These are phyloP conservation scores for Rhingia campestris DNA, from an alignment of 2,888 invertebrate species.

Conservation along the genomic window DNA sequence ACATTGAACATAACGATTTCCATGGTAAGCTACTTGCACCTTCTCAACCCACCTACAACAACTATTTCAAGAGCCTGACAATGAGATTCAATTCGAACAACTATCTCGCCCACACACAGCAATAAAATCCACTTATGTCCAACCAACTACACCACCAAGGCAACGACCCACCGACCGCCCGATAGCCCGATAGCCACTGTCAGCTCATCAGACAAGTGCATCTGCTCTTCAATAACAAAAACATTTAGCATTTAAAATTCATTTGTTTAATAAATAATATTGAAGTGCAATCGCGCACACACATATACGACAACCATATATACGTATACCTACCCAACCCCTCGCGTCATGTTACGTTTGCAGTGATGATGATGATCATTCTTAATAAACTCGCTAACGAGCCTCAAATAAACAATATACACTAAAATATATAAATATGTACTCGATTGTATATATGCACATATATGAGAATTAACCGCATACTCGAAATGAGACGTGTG, in stretches of 20 bases:
- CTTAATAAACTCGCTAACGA: constrained; percentile 72
- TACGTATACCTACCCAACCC: neutral
- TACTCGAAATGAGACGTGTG: constrained; percentile 37
- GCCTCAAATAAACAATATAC: constrained; percentile 48
- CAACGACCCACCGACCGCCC: neutral
- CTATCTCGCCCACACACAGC: constrained; percentile 24
- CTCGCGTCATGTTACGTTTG: no score
- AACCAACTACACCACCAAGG: neutral
- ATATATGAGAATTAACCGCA: constrained; percentile 31
- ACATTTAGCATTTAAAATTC: constrained; percentile 63
- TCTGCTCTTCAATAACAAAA: constrained; percentile 68
- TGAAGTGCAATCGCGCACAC: constrained; percentile 56
- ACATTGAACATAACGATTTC: constrained; percentile 35
- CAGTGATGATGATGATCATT: constrained; percentile 40
- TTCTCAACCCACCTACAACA: constrained; percentile 40
- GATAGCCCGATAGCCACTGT: constrained; percentile 30
- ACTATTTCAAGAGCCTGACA: constrained; percentile 52
- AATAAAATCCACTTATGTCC: constrained; percentile 48
- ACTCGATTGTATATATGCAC: neutral
- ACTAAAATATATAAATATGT: constrained; percentile 18
- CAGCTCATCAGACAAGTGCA: constrained; percentile 67
- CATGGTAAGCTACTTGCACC: constrained; percentile 52
- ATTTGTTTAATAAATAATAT: constrained; percentile 71
- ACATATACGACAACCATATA: constrained; percentile 8
- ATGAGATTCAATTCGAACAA: constrained; percentile 61